phyloP scores from a whole-genome alignment of 2,113 vertebrate genomes.

The Pandion haliaetus region DNA sequence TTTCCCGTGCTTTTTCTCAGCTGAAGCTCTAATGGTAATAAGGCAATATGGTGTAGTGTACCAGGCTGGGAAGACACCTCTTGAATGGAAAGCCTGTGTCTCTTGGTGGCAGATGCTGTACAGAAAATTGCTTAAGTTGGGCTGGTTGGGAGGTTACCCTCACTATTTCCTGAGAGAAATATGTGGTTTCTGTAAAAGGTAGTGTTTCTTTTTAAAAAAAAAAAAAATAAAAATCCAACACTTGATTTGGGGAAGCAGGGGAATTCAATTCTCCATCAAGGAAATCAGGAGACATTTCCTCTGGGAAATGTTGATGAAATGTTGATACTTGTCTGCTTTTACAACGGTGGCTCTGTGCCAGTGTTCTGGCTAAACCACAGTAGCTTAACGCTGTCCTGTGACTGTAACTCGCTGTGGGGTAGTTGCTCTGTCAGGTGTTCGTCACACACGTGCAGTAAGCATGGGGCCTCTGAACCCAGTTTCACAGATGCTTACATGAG shows the following conservation, averaged over 20 bases:
- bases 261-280: not conserved
- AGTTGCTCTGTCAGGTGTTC: not conserved
- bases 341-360: not conserved
- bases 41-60: not conserved
- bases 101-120: not conserved
- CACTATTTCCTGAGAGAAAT: not conserved
- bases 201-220: not conserved
- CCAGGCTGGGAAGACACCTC: not conserved
- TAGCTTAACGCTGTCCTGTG: not conserved
- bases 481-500: not conserved
- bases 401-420: not conserved
- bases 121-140: not conserved
- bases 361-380: not conserved
- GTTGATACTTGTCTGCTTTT: not conserved
- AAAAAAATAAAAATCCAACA: not conserved
- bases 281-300: not conserved
- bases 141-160: not conserved
- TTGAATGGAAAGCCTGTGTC: not conserved
- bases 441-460: not conserved
- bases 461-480: not conserved
- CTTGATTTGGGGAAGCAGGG: not conserved
- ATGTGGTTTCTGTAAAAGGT: not conserved
- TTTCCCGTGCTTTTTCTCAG: not conserved
- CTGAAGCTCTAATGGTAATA: not conserved
- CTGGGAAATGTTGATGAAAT: not conserved